These are phyloP conservation scores for Teleopsis dalmanni DNA, from an alignment of 1,140 invertebrate species.

Conservation along the genomic window DNA sequence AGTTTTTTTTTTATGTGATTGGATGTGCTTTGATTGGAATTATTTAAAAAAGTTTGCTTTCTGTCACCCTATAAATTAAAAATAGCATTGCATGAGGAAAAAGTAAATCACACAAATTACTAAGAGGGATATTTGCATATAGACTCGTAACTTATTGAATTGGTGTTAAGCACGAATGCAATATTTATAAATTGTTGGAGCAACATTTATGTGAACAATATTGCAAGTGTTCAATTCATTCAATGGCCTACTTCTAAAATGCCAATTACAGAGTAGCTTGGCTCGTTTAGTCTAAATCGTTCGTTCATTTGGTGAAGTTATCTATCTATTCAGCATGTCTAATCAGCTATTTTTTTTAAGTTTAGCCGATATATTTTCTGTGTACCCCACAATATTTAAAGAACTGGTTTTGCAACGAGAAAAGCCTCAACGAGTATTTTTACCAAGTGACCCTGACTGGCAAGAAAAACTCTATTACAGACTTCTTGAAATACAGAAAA, in stretches of 20 bases:
- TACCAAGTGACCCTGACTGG: constrained; percentile 68
- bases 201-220: constrained; percentile 4
- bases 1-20: no score
- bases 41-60: no score
- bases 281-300: no score
- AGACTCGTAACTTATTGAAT: constrained; percentile 10
- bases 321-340: no score
- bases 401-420: constrained; percentile 27
- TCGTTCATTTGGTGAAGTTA: no score
- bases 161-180: constrained; percentile 13
- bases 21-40: no score
- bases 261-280: no score
- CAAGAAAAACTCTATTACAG: constrained; percentile 63
- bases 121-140: background rate
- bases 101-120: constrained; percentile 1
- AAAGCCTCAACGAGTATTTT: constrained; percentile 41
- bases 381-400: constrained; percentile 41
- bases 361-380: constrained; percentile 41
- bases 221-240: background rate
- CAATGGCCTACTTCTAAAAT: background rate
- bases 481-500: constrained; percentile 59
- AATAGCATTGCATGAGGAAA: constrained; percentile 12
- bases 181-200: constrained; percentile 1
- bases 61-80: no score
- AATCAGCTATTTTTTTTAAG: constrained; percentile 41